Conservation (phyloP, 1,140 invertebrate species). For the Condylostylus longicornis region DNA sequence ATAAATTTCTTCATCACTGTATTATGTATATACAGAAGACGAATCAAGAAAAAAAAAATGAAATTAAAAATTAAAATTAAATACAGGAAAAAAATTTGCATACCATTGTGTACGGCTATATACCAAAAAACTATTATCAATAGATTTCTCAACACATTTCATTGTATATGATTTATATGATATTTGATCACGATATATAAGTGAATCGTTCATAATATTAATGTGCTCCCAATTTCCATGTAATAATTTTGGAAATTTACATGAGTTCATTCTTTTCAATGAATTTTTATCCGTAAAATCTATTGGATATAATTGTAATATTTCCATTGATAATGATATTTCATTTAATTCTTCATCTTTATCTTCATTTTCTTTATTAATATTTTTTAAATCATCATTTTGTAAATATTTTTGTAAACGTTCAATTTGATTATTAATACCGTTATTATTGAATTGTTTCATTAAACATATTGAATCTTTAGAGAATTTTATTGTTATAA, state of each 20-base stretch:
- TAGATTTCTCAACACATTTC: slow-evolving; percentile 36
- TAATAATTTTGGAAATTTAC: slow-evolving; percentile 48
- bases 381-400: no score
- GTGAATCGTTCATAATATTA: slow-evolving; percentile 40
- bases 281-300: no score
- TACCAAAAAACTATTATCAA: slow-evolving; percentile 35
- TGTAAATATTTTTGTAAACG: no score
- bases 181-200: slow-evolving; percentile 46
- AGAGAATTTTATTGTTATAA: slow-evolving; percentile 47
- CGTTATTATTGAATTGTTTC: no score
- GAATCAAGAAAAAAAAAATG: slow-evolving; percentile 17
- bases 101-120: slow-evolving; percentile 41
- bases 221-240: slow-evolving; percentile 50
- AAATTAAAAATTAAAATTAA: not conserved
- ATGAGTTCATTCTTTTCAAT: no score
- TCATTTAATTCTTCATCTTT: no score
- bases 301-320: no score
- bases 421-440: no score
- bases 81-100: slow-evolving; percentile 2
- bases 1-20: slow-evolving; percentile 47
- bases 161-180: slow-evolving; percentile 50
- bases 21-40: no score
- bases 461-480: slow-evolving; percentile 51
- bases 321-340: no score
- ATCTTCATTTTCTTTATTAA: no score